Evolutionary conservation across 2,888 invertebrate species (phyloP), one percentile per base, ranked within the genome.

Genomic region (Callinectes sapidus): DNA sequence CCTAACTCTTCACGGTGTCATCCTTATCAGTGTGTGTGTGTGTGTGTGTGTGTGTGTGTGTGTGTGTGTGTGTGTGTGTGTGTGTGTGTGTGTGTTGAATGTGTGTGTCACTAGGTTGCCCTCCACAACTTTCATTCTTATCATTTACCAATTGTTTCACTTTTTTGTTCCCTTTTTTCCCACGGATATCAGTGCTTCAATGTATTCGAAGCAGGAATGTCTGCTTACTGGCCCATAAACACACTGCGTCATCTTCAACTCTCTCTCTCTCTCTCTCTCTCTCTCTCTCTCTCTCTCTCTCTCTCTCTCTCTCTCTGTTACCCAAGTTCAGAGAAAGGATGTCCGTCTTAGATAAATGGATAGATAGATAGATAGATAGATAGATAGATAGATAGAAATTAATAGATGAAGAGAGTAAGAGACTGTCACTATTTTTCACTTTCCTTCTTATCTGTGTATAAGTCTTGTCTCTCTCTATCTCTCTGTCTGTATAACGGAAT

Each of bases 61-160:
- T 66, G 66, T 85, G 86, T 86, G 86, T 86, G 86, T 86, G 86
- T 86, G 86, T 85, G 85, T 85, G 85, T 85, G 85, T 85, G 39
- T 85, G 85, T 85, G 85, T 85, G 85, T 85, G 85, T 85, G 35
- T n/a, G n/a, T n/a, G n/a, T n/a, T 86, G 86, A 39, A 39, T 86
- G 86, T 86, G 86, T 86, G 35, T 39, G 14, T 86, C 28, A 86
- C n/a, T 3, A 35, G 8, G 16, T 48, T 23, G 16, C 71, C 10
- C 6, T 8, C n/a, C 8, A 8, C 28, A 23, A 71, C 71, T 71
- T 71, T 71, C 23, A n/a, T n/a, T 48, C 71, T 71, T 71, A 71
- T 71, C 28, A 71, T 71, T 71, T n/a, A 18, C n/a, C 23, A 23
- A 66, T 23, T 23, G 16, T 28, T 71, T 71, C 6, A n/a, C n/a